These are phyloP conservation scores for Choristoneura rosaceana DNA, from an alignment of 2,888 invertebrate genomes.

Conservation along the genomic window DNA sequence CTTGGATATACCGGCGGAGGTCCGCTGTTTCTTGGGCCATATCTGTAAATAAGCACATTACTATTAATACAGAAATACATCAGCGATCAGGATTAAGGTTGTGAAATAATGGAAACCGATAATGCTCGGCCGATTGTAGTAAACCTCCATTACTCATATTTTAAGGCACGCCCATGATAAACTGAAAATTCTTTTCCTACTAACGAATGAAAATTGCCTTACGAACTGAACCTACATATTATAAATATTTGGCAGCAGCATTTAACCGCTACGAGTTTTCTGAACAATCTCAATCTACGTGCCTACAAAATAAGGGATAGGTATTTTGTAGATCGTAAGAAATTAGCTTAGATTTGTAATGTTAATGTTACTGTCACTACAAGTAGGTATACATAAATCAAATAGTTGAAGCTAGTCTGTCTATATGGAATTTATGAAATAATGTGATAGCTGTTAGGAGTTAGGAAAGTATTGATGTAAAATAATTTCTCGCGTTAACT, in stretches of 20 bases:
- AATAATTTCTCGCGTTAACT: too few species aligned
- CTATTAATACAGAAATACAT: background rate
- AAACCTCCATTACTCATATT: background rate
- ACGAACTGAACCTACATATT: constrained; percentile 59
- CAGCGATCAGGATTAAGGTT: background rate
- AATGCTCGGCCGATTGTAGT: background rate
- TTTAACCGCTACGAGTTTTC: background rate
- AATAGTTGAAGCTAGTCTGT: too few species aligned
- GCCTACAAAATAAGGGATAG: background rate
- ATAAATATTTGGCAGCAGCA: background rate
- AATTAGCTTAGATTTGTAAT: too few species aligned
- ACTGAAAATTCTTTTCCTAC: constrained; percentile 14
- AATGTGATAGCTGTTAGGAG: too few species aligned
- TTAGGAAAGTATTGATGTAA: too few species aligned
- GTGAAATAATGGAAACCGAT: background rate
- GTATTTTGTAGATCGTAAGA: background rate
- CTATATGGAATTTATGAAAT: too few species aligned
- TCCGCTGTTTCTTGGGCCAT: constrained; percentile 70
- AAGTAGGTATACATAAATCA: too few species aligned
- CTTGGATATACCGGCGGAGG: constrained; percentile 70
- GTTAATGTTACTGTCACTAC: too few species aligned
- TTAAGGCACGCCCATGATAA: background rate
- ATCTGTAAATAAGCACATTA: constrained; percentile 63
- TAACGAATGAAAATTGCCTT: constrained; percentile 51
- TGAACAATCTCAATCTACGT: background rate